phyloP scores from a whole-genome alignment of 53 echinoderm and acorn worm genomes.

The Paracentrotus lividus region DNA sequence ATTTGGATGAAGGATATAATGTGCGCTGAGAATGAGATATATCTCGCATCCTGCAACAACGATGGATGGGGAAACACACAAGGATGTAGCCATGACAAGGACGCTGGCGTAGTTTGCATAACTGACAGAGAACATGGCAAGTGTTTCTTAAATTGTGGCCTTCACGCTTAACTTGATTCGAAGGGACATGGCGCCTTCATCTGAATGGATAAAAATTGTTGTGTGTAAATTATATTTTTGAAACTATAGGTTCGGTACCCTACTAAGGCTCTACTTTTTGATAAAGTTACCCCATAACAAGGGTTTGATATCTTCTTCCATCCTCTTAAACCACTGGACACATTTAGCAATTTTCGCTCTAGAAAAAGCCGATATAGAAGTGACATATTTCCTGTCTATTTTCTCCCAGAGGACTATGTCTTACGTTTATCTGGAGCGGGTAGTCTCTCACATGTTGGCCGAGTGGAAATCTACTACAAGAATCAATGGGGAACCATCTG shows the following conservation, averaged over 20 bases:
- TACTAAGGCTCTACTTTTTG: neutral
- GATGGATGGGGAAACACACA: neutral
- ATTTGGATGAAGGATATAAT: neutral
- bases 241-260: neutral
- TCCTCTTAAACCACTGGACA: too few species aligned
- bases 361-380: too few species aligned
- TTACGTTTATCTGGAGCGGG: neutral
- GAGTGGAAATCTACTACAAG: neutral
- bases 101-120: neutral
- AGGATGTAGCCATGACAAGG: neutral
- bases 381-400: neutral
- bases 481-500: neutral
- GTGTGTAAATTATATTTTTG: too few species aligned
- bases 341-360: too few species aligned
- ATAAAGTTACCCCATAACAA: too few species aligned
- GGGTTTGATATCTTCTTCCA: too few species aligned
- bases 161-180: too few species aligned
- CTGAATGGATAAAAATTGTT: too few species aligned
- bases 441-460: neutral
- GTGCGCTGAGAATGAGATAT: neutral
- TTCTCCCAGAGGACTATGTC: neutral
- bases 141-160: too few species aligned
- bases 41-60: neutral
- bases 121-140: neutral
- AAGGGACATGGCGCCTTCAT: too few species aligned